phyloP scores from a whole-genome alignment of 2,797 vertebrate species.

The Cryptoprocta ferox region DNA sequence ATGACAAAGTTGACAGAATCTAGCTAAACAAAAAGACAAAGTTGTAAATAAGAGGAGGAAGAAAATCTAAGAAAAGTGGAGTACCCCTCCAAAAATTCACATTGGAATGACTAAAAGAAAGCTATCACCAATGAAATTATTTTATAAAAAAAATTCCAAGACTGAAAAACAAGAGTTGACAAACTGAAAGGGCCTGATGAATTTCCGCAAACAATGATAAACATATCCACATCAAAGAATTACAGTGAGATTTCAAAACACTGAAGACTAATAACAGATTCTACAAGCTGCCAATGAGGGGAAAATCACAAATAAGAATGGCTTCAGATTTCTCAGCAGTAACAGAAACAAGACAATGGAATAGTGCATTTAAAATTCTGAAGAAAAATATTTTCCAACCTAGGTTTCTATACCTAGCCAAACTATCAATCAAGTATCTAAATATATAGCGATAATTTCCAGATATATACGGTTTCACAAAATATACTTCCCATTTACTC shows the following conservation, averaged over 20 bases:
- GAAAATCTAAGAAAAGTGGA: background rate
- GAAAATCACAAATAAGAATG: background rate
- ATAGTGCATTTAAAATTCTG: constrained; percentile 37
- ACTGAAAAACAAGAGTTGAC: background rate
- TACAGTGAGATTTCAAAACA: constrained; percentile 38
- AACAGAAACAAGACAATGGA: background rate
- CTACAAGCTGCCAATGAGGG: background rate
- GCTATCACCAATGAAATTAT: constrained; percentile 38
- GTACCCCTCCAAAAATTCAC: background rate
- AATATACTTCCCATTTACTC: background rate
- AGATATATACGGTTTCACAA: background rate
- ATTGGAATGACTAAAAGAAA: background rate
- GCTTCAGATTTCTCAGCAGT: background rate
- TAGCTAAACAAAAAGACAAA: constrained; percentile 14
- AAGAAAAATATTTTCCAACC: constrained; percentile 65
- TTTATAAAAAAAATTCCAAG: constrained; percentile 19
- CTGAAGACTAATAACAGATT: background rate
- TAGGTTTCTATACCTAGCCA: constrained; percentile 80
- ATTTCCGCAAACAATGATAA: background rate
- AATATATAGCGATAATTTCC: constrained; percentile 32
- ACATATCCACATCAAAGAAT: background rate
- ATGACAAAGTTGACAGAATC: constrained; percentile 41
- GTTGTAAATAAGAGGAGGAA: background rate
- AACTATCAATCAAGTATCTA: constrained; percentile 71
- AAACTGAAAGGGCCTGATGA: background rate